Evolutionary conservation across 2,888 invertebrate species (phyloP), one percentile per base, ranked within the genome.

Genomic region (Zootermopsis nevadensis): DNA sequence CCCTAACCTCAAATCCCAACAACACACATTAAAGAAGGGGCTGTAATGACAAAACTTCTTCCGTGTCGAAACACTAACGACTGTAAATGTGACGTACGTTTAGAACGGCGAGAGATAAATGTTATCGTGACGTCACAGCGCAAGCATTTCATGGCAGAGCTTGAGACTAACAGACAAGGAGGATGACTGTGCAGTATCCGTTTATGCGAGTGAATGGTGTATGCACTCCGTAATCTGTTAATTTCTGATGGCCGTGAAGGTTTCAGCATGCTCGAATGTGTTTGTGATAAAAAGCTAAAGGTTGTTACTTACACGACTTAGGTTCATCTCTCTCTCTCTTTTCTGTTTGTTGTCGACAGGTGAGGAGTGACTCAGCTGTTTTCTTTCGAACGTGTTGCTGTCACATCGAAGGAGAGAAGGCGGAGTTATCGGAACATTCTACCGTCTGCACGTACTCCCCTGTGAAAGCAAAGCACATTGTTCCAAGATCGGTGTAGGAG

Each of bases 91-190:
- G 12, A n/a, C n/a, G 60, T 55, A n/a, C n/a, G 27, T 60, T 60
- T 7, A 69, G 69, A 69, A 31, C 69, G 33, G 24, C 33, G 10
- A 69, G 33, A 69, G 69, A 69, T 69, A 69, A 69, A 69, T 33
- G 69, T 67, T 77, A 53, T 77, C 48, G 77, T 77, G 77, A 77
- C 48, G 77, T 77, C 77, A 53, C 77, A 77, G 27, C 77, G 31
- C 77, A 77, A 77, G 77, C 53, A 48, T 53, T 42, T 42, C n/a
- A 24, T 42, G 53, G 77, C 53, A 77, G 30, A 42, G 53, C 53
- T 33, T 8, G n/a, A n/a, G n/a, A 77, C 77, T 55, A 60, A 60
- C 60, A 60, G 60, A n/a, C 60, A 60, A 60, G 27, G 6, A 33
- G 15, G 69, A 69, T 69, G 69, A 69, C 69, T 69, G 4, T 33